Evolutionary conservation across 2,113 vertebrate species (phyloP).

Genomic region (Zosterops japonicus): DNA sequence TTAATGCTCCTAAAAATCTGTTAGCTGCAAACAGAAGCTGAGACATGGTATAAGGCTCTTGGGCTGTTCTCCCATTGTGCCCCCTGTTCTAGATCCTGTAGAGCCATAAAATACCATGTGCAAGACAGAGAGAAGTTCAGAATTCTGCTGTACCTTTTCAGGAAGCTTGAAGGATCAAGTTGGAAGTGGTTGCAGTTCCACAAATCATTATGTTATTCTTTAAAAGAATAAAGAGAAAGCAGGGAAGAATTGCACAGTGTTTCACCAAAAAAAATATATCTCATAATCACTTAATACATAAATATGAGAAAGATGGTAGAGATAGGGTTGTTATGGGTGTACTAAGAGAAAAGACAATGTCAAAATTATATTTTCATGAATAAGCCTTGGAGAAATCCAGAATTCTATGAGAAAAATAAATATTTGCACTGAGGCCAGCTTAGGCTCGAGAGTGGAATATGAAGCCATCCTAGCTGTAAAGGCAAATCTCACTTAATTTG

Average conservation of each 20-base stretch:
- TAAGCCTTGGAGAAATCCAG: not conserved
- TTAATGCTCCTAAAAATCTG: not conserved
- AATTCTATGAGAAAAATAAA: not conserved
- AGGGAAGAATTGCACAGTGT: not conserved
- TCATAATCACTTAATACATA: not conserved
- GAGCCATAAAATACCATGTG: not conserved
- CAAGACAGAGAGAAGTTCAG: not conserved
- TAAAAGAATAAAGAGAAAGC: not conserved
- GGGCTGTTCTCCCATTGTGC: not conserved
- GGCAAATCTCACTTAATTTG: not conserved
- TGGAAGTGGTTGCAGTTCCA: not conserved
- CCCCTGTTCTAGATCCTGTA: not conserved
- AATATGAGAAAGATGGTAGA: not conserved
- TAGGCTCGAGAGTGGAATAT: not conserved
- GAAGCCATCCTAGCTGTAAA: not conserved
- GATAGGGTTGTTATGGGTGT: not conserved
- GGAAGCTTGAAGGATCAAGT: not conserved
- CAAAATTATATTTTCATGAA: not conserved
- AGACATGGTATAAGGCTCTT: not conserved
- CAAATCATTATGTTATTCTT: not conserved
- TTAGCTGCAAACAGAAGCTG: not conserved
- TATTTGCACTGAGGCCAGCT: not conserved
- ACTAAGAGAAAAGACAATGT: not conserved
- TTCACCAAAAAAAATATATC: not conserved
- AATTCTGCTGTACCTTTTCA: not conserved